phyloP scores from a whole-genome alignment of 2,888 invertebrate species.

The Pammene fasciana region DNA sequence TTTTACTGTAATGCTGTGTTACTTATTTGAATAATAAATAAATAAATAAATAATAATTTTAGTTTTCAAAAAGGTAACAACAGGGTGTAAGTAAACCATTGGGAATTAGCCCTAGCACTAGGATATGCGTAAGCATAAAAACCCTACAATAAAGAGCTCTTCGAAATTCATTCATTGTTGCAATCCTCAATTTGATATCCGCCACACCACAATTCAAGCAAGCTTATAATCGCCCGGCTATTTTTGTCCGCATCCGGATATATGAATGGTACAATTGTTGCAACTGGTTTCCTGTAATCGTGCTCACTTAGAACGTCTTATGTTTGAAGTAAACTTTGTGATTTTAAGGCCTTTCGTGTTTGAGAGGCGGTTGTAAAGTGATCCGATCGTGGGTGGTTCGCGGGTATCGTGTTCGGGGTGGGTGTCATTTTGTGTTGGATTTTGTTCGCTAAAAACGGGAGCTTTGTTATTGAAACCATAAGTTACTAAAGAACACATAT shows the following conservation, averaged over 20 bases:
- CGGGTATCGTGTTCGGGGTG: slow-evolving; percentile 63
- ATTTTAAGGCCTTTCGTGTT: neutral
- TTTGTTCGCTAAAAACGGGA: slow-evolving; percentile 38
- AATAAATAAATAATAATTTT: no score
- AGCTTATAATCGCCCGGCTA: slow-evolving; percentile 16
- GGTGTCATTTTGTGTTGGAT: slow-evolving; percentile 49
- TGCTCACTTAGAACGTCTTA: neutral
- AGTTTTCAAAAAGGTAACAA: no score
- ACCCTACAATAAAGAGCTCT: no score
- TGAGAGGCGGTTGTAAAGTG: neutral
- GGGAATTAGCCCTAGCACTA: no score
- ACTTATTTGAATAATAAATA: no score
- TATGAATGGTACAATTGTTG: slow-evolving; percentile 68
- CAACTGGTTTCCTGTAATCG: slow-evolving; percentile 77
- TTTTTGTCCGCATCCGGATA: slow-evolving; percentile 47
- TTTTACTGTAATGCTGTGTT: no score
- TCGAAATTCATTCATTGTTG: no score
- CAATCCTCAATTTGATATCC: slow-evolving; percentile 7
- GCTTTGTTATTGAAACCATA: neutral
- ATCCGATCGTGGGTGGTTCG: slow-evolving; percentile 62
- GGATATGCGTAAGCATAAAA: no score
- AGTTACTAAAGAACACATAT: no score
- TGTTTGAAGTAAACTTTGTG: neutral
- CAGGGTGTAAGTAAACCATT: no score
- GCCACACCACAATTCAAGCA: neutral